Evolutionary conservation across 2,797 vertebrate species (phyloP).

Genomic region (Todus mexicanus): DNA sequence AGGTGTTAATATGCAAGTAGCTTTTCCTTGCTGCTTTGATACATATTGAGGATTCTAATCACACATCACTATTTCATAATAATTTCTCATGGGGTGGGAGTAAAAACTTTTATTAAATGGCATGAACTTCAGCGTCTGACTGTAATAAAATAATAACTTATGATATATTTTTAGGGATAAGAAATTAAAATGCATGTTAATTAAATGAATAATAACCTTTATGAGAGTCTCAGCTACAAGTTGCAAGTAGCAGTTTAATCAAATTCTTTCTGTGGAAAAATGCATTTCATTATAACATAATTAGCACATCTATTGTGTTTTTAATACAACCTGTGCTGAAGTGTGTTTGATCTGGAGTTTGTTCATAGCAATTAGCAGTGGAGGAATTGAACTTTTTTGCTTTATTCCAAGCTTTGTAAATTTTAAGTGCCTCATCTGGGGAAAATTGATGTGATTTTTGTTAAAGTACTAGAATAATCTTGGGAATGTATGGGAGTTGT

Average conservation of each 20-base stretch:
- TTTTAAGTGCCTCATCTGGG: not conserved
- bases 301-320: conserved; percentile 53
- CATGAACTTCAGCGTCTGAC: not conserved
- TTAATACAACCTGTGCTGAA: conserved; percentile 22
- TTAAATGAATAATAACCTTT: conserved; percentile 36
- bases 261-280: conserved; percentile 35
- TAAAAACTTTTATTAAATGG: conserved; percentile 21
- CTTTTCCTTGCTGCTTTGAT: conserved; percentile 1
- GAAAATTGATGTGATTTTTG: not conserved
- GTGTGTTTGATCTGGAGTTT: conserved; percentile 29
- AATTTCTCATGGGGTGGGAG: not conserved
- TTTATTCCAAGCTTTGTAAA: conserved; percentile 19
- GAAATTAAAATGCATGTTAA: conserved; percentile 40
- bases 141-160: conserved; percentile 18
- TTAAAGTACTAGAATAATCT: not conserved
- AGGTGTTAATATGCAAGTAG: not conserved
- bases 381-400: not conserved
- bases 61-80: not conserved
- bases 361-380: conserved; percentile 26
- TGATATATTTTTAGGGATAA: conserved; percentile 19
- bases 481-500: not conserved
- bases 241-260: conserved; percentile 44
- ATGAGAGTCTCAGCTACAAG: conserved; percentile 10
- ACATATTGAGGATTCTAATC: not conserved
- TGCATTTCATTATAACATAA: conserved; percentile 52